Base-by-base conservation (phyloP, 2,797 vertebrate genomes). In the Lagocephalus sceleratus region DNA sequence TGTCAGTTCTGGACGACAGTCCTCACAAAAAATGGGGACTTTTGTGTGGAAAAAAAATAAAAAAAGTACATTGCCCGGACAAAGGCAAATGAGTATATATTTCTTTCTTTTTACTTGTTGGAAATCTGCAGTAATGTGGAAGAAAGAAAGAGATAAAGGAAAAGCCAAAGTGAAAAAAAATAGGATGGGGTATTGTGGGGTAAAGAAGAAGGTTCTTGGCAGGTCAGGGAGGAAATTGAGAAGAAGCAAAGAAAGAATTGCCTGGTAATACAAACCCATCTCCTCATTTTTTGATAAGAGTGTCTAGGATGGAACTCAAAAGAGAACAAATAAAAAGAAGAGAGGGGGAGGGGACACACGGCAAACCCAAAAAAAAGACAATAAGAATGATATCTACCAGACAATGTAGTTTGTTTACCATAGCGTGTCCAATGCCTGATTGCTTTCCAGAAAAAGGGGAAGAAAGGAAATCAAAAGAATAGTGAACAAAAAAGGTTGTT, bases 401-500 rank as follows among this genome's bases (percentile, higher is more conserved):
- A 99, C 96, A 99, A 97, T 98, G 96, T 94, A 99, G 96, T 98
- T 96, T 99, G 96, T 99, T 99, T 99, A 99, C 97, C 97, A 99
- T 99, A 98, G 96, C 95, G 96, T 98, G 95, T 99, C 97, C 96
- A 95, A 99, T 95, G 96, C 96, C 96, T 98, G 96, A 98, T 95
- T 98, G 96, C 97, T 99, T 98, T 96, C 87, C 88, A 87, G 88
- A 90, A 88, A 89, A 90, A 85, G 87, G 86, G 88, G 94, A 95
- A 90, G 87, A 97, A 97, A 99, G 95, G 94, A 98, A 96, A 98
- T 95, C 96, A 94, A 99, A 98, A 95, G 93, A 95, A 97, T 94
- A 96, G 94, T 97, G 89, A 92, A 92, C 90, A 89, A 86, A 97
- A 97, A 92, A 85, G 86, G 86, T 89, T 92, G 90, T 92, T 91